These are phyloP conservation scores for Chloroclysta siterata DNA, from an alignment of 2,888 invertebrate species.

Conservation along the genomic window DNA sequence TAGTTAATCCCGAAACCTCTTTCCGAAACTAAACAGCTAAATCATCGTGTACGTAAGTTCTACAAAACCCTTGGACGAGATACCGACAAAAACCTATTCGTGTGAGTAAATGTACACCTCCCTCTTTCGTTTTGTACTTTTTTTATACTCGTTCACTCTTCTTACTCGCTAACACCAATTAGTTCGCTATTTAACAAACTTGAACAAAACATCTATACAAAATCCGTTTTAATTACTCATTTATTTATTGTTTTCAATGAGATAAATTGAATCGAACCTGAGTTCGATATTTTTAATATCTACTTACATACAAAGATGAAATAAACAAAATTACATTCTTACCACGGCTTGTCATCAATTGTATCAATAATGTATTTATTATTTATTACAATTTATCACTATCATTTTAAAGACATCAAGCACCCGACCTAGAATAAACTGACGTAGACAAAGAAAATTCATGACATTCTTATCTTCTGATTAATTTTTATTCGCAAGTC, in stretches of 20 bases:
- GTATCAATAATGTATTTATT: neutral
- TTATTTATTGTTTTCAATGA: no score
- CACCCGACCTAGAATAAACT: neutral
- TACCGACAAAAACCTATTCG: conserved; percentile 52
- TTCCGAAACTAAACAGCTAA: conserved; percentile 53
- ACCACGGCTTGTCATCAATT: no score
- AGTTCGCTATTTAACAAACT: conserved; percentile 37
- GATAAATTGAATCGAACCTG: no score
- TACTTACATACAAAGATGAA: no score
- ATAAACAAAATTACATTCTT: no score
- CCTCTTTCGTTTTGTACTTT: conserved; percentile 49
- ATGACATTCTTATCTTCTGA: neutral
- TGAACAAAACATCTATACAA: neutral
- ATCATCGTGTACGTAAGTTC: conserved; percentile 45
- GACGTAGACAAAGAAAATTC: neutral
- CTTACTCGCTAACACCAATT: conserved; percentile 51
- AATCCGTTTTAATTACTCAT: neutral
- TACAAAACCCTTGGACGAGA: conserved; percentile 37
- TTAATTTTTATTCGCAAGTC: conserved; percentile 13
- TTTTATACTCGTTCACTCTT: conserved; percentile 40
- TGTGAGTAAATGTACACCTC: conserved; percentile 19
- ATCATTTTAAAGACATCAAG: neutral
- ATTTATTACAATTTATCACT: neutral
- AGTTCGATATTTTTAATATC: no score
- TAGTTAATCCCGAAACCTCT: conserved; percentile 45